These are phyloP conservation scores for Melinopterus prodromus DNA, from an alignment of 2,888 invertebrate genomes.

Conservation along the genomic window DNA sequence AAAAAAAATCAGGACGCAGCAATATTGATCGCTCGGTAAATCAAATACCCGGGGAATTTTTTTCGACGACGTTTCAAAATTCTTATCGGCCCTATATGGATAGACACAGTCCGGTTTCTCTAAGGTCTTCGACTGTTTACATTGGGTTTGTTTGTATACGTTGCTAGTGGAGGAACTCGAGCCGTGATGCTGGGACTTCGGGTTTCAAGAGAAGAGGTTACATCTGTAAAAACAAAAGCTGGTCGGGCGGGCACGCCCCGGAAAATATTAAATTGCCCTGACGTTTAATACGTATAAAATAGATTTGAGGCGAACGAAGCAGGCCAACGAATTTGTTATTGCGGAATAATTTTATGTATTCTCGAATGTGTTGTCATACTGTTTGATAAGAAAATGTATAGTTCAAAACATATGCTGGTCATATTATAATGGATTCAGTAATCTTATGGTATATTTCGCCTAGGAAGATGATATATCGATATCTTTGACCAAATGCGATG, in stretches of 20 bases:
- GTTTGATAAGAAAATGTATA: background rate
- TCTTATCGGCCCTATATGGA: background rate
- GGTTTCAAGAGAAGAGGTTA: background rate
- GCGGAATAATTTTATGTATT: background rate
- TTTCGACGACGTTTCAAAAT: background rate
- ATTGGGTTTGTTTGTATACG: slow-evolving; percentile 4
- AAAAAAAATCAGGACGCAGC: background rate
- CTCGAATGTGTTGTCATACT: background rate
- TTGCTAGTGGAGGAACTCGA: background rate
- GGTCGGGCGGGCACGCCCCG: background rate
- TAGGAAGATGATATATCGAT: background rate
- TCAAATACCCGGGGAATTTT: background rate
- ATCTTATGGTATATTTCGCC: background rate
- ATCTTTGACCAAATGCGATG: background rate
- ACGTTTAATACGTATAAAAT: background rate
- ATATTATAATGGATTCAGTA: background rate
- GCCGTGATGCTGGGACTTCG: background rate
- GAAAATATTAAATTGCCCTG: background rate
- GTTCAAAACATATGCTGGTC: background rate
- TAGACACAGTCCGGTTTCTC: background rate
- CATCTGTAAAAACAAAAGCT: background rate
- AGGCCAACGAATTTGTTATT: background rate
- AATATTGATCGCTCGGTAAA: background rate
- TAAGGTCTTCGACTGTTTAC: background rate
- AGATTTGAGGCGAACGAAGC: background rate